Evolutionary conservation across 2,797 vertebrate genomes (phyloP).

Genomic region (Xenentodon cancila): DNA sequence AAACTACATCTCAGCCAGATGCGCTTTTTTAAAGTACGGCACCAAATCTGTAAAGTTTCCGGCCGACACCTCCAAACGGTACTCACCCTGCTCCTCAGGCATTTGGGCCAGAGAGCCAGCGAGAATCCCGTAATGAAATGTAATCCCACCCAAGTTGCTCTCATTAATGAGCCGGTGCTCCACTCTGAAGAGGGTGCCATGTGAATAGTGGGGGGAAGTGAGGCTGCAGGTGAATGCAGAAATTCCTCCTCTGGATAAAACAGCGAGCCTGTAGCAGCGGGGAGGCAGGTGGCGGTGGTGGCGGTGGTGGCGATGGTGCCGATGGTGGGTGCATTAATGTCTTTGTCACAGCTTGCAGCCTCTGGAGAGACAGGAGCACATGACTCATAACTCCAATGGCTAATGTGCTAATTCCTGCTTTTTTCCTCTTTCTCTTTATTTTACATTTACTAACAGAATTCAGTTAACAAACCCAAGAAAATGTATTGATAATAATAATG

Average conservation of each 20-base stretch:
- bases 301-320: too few relatives aligned
- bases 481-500: too few relatives aligned
- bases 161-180: slow-evolving; percentile 57
- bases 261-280: slow-evolving; percentile 14
- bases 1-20: slow-evolving; percentile 2
- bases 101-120: slow-evolving; percentile 29
- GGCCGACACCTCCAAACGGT: neutral
- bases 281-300: neutral
- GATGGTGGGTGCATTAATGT: slow-evolving; percentile 10
- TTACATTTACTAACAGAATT: neutral
- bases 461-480: neutral
- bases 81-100: neutral
- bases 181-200: slow-evolving; percentile 44
- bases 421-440: neutral
- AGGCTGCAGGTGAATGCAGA: slow-evolving; percentile 29
- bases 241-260: slow-evolving; percentile 34
- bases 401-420: neutral
- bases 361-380: slow-evolving; percentile 5
- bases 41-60: slow-evolving; percentile 10
- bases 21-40: slow-evolving; percentile 21
- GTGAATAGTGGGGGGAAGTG: slow-evolving; percentile 30
- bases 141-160: slow-evolving; percentile 59
- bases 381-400: neutral
- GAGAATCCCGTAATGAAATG: slow-evolving; percentile 61
- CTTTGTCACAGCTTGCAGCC: slow-evolving; percentile 24